Evolutionary conservation across 30 jellyfish, hydroid and myxozoan species (phyloP).

Genomic region (Chrysaora quinquecirrha): DNA sequence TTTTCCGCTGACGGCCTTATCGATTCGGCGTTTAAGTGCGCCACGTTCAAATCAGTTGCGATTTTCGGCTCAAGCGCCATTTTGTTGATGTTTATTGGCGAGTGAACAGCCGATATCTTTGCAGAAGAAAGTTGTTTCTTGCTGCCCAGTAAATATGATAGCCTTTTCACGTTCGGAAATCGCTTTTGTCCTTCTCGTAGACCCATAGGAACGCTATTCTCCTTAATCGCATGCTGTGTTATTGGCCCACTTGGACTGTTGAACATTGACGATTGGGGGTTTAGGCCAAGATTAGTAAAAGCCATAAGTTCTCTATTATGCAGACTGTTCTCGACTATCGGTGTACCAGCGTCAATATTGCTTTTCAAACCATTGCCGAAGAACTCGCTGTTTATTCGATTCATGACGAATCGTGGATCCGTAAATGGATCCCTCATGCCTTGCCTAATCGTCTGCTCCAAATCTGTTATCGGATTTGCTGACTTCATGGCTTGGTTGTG

Average conservation of each 20-base stretch:
- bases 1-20: not conserved
- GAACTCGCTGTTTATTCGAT: conserved; percentile 90
- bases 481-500: conserved; percentile 94
- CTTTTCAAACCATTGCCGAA: conserved; percentile 60
- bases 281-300: conserved; percentile 47
- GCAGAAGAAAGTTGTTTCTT: not conserved
- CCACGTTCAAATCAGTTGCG: not conserved
- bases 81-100: not conserved
- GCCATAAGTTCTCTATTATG: conserved; percentile 89
- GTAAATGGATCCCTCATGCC: conserved; percentile 97
- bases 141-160: conserved; percentile 17
- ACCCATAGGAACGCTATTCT: conserved; percentile 60
- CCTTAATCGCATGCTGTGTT: conserved; percentile 77
- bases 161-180: not conserved
- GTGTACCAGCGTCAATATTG: conserved; percentile 64
- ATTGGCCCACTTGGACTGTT: conserved; percentile 51
- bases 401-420: conserved; percentile 90
- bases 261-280: conserved; percentile 35
- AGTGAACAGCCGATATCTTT: not conserved
- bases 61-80: not conserved
- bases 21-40: not conserved
- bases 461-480: conserved; percentile 95
- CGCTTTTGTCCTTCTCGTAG: conserved; percentile 8
- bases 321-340: conserved; percentile 57
- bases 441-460: conserved; percentile 92